Conservation (phyloP, 2,888 invertebrate genomes). For the Halictus ligatus region DNA sequence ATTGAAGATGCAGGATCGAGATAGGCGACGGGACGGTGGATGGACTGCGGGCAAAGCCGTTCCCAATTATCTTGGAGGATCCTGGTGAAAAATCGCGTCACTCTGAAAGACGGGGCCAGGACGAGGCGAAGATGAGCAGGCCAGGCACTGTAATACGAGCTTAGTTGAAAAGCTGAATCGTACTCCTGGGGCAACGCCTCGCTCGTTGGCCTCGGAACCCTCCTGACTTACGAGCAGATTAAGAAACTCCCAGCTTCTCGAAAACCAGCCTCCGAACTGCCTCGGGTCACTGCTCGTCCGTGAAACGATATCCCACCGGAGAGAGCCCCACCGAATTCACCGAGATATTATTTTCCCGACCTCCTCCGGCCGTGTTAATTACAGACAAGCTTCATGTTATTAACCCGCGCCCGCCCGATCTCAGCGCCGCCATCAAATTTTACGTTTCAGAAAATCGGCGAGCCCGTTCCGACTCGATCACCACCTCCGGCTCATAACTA, state of each 20-base stretch:
- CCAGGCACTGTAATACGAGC: constrained; percentile 68
- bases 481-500: not conserved
- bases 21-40: constrained; percentile 17
- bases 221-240: constrained; percentile 78
- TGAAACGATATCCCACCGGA: constrained; percentile 72
- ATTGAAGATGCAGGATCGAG: not conserved
- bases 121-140: constrained; percentile 40
- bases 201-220: constrained; percentile 77
- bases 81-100: constrained; percentile 71
- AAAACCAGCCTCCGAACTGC: constrained; percentile 73
- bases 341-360: constrained; percentile 72
- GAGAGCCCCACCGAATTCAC: constrained; percentile 61
- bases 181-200: constrained; percentile 76
- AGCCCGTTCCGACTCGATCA: not conserved
- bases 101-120: constrained; percentile 52
- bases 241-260: constrained; percentile 74
- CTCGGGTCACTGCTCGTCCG: constrained; percentile 73
- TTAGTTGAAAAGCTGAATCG: constrained; percentile 78
- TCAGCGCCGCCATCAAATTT: constrained; percentile 51
- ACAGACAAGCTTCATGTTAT: constrained; percentile 69
- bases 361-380: constrained; percentile 67
- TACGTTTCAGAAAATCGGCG: constrained; percentile 29
- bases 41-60: constrained; percentile 16
- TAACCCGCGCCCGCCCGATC: constrained; percentile 49
- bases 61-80: constrained; percentile 67